Evolutionary conservation across 2,113 vertebrate species (phyloP).

Genomic region (Pteruthius melanotis): DNA sequence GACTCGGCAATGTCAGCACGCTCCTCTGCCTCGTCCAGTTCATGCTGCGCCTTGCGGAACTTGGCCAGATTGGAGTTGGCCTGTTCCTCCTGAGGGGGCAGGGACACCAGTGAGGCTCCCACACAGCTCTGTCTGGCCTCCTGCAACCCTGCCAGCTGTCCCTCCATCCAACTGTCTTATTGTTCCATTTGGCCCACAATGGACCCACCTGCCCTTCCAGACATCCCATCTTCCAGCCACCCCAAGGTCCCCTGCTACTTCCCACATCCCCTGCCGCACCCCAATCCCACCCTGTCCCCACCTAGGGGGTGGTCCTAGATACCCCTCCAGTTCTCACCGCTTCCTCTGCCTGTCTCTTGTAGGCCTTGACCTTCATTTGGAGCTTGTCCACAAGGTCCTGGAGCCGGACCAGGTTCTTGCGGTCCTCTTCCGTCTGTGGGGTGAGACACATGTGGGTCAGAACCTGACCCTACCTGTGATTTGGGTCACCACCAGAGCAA

Average conservation of each 20-base stretch:
- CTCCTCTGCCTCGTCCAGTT: background rate
- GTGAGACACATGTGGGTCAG: background rate
- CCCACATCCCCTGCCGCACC: background rate
- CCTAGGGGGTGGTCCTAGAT: background rate
- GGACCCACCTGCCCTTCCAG: background rate
- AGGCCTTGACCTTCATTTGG: slow-evolving; percentile 32
- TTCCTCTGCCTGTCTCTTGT: slow-evolving; percentile 32
- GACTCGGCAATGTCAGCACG: background rate
- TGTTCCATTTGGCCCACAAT: background rate
- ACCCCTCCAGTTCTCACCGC: background rate
- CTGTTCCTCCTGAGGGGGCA: background rate
- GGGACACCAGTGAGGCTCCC: background rate
- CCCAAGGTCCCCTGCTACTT: background rate
- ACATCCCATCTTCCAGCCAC: background rate
- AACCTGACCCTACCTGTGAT: background rate
- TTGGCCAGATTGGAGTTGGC: background rate
- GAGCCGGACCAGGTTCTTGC: slow-evolving; percentile 9
- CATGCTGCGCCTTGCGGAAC: background rate
- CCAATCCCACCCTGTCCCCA: background rate
- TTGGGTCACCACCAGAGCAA: background rate
- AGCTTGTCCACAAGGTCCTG: slow-evolving; percentile 33
- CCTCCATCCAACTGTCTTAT: background rate
- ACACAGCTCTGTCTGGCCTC: background rate
- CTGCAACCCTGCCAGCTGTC: background rate
- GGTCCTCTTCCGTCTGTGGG: background rate